These are phyloP conservation scores for Drosophila acutilabella DNA, from an alignment of 2,888 invertebrate genomes.

Conservation along the genomic window DNA sequence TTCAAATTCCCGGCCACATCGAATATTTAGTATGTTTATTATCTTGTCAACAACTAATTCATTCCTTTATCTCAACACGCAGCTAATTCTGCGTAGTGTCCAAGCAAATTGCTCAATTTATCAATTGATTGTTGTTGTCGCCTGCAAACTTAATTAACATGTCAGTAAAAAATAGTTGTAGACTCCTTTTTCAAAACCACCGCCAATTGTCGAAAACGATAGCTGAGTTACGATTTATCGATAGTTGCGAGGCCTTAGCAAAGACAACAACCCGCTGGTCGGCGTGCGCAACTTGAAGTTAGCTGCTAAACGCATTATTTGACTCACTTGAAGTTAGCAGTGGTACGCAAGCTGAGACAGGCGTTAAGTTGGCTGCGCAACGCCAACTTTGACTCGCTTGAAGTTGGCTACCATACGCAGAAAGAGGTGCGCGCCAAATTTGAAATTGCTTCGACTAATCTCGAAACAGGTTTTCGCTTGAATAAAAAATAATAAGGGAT, in stretches of 20 bases:
- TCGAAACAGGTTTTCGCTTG: background rate
- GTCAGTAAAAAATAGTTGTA: background rate
- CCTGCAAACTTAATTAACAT: background rate
- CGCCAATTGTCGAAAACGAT: background rate
- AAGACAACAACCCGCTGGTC: slow-evolving; percentile 23
- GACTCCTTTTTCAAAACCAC: background rate
- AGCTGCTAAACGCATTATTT: background rate
- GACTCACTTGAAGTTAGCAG: slow-evolving; percentile 22
- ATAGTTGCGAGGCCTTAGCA: slow-evolving; percentile 1
- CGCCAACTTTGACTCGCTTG: slow-evolving; percentile 6
- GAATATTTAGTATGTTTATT: slow-evolving; percentile 31
- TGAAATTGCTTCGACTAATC: background rate
- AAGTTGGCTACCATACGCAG: slow-evolving; percentile 1
- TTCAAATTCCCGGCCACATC: slow-evolving; percentile 4
- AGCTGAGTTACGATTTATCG: background rate
- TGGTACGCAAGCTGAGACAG: background rate
- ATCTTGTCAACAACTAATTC: slow-evolving; percentile 31
- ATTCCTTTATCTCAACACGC: background rate
- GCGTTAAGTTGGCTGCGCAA: slow-evolving; percentile 6
- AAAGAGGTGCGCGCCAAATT: slow-evolving; percentile 39
- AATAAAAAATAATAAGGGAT: background rate
- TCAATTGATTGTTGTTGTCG: background rate
- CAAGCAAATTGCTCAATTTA: background rate
- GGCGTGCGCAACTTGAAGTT: background rate
- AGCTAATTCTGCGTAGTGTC: slow-evolving; percentile 5